Base-by-base conservation (phyloP, 2,888 invertebrate genomes). In the Trypoxylon attenuatum region DNA sequence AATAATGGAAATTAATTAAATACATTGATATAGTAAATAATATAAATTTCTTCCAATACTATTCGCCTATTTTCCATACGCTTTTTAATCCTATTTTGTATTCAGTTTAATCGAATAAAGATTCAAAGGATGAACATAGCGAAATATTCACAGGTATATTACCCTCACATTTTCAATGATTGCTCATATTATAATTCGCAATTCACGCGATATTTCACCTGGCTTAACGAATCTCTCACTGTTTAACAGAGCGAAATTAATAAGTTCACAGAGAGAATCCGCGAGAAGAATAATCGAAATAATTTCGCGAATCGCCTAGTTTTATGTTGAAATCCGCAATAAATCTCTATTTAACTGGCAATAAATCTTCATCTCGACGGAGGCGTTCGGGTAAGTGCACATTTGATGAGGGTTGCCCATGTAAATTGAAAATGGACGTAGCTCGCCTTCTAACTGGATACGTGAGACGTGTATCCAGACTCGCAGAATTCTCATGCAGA, bases 351-450 rank as follows among this genome's bases (percentile, higher is more conserved):
- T n/a, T n/a, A n/a, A n/a, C n/a, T n/a, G n/a, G 15, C 10, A 19
- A 19, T 16, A 15, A 41, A 68, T 68, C 42, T 27, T 50, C 25
- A 53, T 54, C 45, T 10, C 1, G 15, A 19, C n/a, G n/a, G 27
- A 27, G n/a, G n/a, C n/a, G n/a, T 27, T 27, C 27, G 8, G 33
- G 13, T 33, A 67, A 65, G 52, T 55, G 57, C 43, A 41, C 51
- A 55, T 61, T 54, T 43, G 55, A 51, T 50, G 23, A 58, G 42
- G 47, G 29, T 22, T 16, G 25, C 54, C 16, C 43, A 58, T 58
- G 67, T 62, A 62, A 67, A 69, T 62, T 67, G 55, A 52, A 55
- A 62, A 27, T 57, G 47, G 58, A 47, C 51, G 39, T 55, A 51
- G 51, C 66, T 49, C 23, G n/a, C 41, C 49, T 43, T 16, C 18